Evolutionary conservation across 2,797 vertebrate species (phyloP).

Genomic region (Acridotheres tristis): DNA sequence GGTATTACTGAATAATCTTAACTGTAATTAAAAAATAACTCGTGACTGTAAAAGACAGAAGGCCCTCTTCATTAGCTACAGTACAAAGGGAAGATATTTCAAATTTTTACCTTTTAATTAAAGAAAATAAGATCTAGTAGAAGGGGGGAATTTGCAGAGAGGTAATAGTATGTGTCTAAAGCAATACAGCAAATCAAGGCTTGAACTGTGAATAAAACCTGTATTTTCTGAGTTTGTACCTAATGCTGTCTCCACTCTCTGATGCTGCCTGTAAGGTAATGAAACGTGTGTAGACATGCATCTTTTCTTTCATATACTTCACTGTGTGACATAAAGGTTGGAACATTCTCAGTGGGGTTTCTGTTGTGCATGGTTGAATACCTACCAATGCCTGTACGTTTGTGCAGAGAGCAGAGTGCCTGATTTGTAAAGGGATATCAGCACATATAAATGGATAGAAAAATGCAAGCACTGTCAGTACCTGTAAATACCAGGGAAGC

Average conservation of each 20-base stretch:
- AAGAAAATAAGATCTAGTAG: neutral
- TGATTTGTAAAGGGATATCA: neutral
- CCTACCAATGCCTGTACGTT: neutral
- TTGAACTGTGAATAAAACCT: neutral
- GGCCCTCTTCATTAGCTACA: neutral
- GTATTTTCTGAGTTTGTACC: neutral
- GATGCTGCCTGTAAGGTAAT: neutral
- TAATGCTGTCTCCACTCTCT: neutral
- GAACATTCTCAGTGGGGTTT: neutral
- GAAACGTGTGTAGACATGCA: neutral
- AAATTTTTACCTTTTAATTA: neutral
- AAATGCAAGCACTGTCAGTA: neutral
- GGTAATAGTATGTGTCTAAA: neutral
- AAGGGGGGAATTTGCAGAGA: neutral
- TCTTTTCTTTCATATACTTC: neutral
- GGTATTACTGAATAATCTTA: neutral
- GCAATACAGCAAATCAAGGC: neutral
- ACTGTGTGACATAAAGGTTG: neutral
- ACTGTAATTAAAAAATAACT: neutral
- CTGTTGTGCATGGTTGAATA: neutral
- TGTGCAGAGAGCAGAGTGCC: neutral
- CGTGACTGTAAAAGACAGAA: neutral
- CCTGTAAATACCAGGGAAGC: neutral
- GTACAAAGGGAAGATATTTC: neutral
- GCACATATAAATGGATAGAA: neutral